Percentiles rank a stretch among this genome's conserved stretches.
Conservation (phyloP, 2,797 vertebrate genomes). For the Antennarius maculatus region DNA sequence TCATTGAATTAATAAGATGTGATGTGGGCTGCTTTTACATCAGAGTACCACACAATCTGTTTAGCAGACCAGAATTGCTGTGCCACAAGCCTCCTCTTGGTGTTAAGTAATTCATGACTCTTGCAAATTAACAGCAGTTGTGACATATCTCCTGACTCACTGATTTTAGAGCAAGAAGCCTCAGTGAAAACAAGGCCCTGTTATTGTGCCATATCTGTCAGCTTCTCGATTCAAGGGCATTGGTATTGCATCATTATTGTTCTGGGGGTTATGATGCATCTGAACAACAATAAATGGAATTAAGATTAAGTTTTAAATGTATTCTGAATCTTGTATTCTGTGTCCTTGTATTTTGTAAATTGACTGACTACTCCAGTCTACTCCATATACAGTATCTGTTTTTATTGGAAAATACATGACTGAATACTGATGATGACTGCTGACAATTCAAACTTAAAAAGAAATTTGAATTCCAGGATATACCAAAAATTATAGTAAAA, state of each 20-base stretch:
- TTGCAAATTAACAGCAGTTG: conserved; percentile 37
- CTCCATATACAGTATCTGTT: background rate
- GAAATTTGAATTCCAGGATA: too few relatives aligned
- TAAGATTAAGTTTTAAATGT: background rate
- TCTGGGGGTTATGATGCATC: conserved; percentile 19
- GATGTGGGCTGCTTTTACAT: conserved; percentile 50
- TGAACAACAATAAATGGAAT: conserved; percentile 17
- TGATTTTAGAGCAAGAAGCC: conserved; percentile 40
- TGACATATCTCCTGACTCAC: conserved; percentile 54
- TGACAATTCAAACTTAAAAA: conserved; percentile 8
- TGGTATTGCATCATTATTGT: conserved; percentile 23
- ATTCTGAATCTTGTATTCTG: background rate
- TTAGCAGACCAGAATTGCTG: conserved; percentile 43
- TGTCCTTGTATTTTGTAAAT: too few relatives aligned
- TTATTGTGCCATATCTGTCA: conserved; percentile 48
- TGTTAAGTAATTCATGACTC: conserved; percentile 53
- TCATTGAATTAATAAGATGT: conserved; percentile 61
- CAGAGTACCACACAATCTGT: conserved; percentile 46
- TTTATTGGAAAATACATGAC: background rate
- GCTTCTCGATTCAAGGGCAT: conserved; percentile 22
- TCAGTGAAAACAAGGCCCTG: conserved; percentile 45
- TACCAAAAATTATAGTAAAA: too few relatives aligned
- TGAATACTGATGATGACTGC: conserved; percentile 3
- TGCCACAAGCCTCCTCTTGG: conserved; percentile 39
- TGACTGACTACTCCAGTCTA: too few relatives aligned